Evolutionary conservation across 2,888 invertebrate genomes (phyloP).

Genomic region (Drosophila robusta): DNA sequence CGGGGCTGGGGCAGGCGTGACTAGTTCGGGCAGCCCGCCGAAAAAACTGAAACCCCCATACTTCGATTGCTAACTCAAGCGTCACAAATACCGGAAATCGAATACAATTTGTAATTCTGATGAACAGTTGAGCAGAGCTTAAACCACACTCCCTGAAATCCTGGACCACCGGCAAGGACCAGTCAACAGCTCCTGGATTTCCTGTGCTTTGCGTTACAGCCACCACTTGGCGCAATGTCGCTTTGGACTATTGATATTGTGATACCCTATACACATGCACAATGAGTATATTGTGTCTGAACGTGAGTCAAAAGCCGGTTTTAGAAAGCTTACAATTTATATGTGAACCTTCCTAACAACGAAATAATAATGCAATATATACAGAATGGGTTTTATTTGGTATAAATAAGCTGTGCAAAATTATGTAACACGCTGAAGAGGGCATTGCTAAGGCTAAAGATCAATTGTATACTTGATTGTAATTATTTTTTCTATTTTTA

Average conservation of each 20-base stretch:
- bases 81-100: slow-evolving; percentile 83
- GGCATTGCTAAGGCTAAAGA: too few relatives aligned
- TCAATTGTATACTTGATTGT: too few relatives aligned
- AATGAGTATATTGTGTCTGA: neutral
- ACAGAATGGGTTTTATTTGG: too few relatives aligned
- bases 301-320: too few relatives aligned
- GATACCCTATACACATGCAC: neutral
- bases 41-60: slow-evolving; percentile 19
- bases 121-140: slow-evolving; percentile 77
- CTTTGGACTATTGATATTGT: slow-evolving; percentile 29
- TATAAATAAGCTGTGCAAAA: too few relatives aligned
- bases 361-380: too few relatives aligned
- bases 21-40: slow-evolving; percentile 12
- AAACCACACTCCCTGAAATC: slow-evolving; percentile 45
- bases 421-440: too few relatives aligned
- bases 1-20: slow-evolving; percentile 28
- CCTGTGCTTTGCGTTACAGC: slow-evolving; percentile 25
- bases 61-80: slow-evolving; percentile 82
- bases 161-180: slow-evolving; percentile 22
- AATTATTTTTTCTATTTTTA: too few relatives aligned
- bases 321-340: too few relatives aligned
- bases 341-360: too few relatives aligned
- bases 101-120: slow-evolving; percentile 84
- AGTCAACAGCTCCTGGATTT: slow-evolving; percentile 39
- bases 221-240: slow-evolving; percentile 35